Percentiles rank a stretch among this genome's conserved stretches.
phyloP scores from a whole-genome alignment of 2,797 vertebrate genomes.

The Sarcoramphus papa region DNA sequence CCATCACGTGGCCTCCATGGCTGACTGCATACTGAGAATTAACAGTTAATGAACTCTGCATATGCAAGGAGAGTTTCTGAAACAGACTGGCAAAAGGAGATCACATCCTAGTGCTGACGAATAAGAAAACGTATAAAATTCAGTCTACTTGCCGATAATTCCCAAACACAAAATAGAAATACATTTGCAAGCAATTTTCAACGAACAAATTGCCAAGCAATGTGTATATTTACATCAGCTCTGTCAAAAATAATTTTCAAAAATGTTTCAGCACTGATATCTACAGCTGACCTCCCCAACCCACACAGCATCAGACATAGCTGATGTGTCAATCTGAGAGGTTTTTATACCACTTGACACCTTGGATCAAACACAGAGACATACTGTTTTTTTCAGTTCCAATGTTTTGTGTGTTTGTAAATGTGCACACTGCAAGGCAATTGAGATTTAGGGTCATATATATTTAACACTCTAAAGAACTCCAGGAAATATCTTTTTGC shows the following conservation, averaged over 20 bases:
- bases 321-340: neutral
- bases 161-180: neutral
- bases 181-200: neutral
- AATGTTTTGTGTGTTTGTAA: neutral
- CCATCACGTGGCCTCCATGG: neutral
- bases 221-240: neutral
- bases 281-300: neutral
- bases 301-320: neutral
- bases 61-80: neutral
- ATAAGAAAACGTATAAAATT: neutral
- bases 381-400: neutral
- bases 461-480: neutral
- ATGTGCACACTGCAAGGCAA: neutral
- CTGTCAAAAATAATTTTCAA: neutral
- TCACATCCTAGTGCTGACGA: neutral
- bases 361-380: neutral
- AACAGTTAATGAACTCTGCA: slow-evolving; percentile 11
- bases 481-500: neutral
- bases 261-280: neutral
- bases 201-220: neutral
- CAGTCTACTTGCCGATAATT: neutral
- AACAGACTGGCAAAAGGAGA: neutral
- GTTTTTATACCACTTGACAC: neutral
- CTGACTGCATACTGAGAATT: neutral
- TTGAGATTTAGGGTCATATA: neutral